Evolutionary conservation across 2,888 invertebrate species (phyloP).

Genomic region (Drosophila sordidula): DNA sequence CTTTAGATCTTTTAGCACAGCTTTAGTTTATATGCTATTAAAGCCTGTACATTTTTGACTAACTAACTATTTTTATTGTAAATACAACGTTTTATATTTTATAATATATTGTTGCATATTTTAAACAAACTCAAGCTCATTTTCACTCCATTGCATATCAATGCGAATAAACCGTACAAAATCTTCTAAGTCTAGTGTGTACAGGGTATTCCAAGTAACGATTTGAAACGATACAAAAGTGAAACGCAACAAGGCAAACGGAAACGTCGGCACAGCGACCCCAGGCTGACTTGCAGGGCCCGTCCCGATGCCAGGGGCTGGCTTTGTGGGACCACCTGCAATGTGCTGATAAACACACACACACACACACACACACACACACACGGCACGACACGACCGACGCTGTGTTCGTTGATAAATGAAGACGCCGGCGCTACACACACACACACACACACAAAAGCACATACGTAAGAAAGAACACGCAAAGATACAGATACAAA

Average conservation of each 20-base stretch:
- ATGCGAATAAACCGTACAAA: background rate
- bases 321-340: constrained; percentile 72
- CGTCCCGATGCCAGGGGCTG: constrained; percentile 35
- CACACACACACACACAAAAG: constrained; percentile 10
- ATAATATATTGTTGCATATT: too few relatives aligned
- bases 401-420: constrained; percentile 62
- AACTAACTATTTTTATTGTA: too few relatives aligned
- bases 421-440: constrained; percentile 75
- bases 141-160: too few relatives aligned
- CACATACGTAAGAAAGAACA: constrained; percentile 8
- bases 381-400: constrained; percentile 16
- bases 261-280: constrained; percentile 71
- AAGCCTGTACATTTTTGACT: too few relatives aligned
- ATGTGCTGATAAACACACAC: constrained; percentile 75
- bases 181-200: background rate
- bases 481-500: constrained; percentile 12
- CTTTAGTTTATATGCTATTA: too few relatives aligned
- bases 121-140: too few relatives aligned
- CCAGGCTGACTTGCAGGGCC: constrained; percentile 58
- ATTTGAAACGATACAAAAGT: constrained; percentile 42
- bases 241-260: constrained; percentile 68
- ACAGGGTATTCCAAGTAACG: constrained; percentile 48
- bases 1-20: too few relatives aligned
- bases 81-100: too few relatives aligned
- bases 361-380: constrained; percentile 24